Evolutionary conservation across 2,888 invertebrate genomes (phyloP).

Genomic region (Halocaridina rubra): DNA sequence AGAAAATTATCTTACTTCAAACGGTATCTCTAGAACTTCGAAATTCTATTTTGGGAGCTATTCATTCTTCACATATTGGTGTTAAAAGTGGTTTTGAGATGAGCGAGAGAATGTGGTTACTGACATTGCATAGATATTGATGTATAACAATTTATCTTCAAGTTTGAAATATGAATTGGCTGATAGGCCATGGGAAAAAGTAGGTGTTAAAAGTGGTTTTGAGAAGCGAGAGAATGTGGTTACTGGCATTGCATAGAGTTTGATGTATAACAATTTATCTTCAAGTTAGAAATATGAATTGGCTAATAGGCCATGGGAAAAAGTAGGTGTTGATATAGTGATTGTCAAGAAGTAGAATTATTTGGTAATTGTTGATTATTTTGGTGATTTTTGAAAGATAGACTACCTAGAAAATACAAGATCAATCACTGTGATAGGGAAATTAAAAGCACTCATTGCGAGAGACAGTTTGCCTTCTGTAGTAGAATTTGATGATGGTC

Average conservation of each 20-base stretch:
- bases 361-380: not conserved
- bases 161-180: not conserved
- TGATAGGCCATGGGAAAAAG: not conserved
- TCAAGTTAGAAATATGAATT: not conserved
- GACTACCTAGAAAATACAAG: not conserved
- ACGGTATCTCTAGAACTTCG: not conserved
- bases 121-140: too few relatives aligned
- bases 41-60: not conserved
- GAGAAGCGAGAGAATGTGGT: not conserved
- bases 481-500: slow-evolving; percentile 62
- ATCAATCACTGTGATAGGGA: slow-evolving; percentile 41
- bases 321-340: not conserved
- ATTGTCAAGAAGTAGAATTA: not conserved
- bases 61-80: not conserved
- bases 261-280: not conserved
- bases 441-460: slow-evolving; percentile 59
- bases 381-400: not conserved
- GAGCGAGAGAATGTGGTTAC: not conserved
- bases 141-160: not conserved
- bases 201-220: not conserved
- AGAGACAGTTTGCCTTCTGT: slow-evolving; percentile 61
- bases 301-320: not conserved
- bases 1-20: not conserved
- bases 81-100: not conserved
- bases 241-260: too few relatives aligned